Percentiles rank a stretch among this genome's conserved stretches.
Conservation (phyloP, 1,140 invertebrate species). For the Brachionus rubens region DNA sequence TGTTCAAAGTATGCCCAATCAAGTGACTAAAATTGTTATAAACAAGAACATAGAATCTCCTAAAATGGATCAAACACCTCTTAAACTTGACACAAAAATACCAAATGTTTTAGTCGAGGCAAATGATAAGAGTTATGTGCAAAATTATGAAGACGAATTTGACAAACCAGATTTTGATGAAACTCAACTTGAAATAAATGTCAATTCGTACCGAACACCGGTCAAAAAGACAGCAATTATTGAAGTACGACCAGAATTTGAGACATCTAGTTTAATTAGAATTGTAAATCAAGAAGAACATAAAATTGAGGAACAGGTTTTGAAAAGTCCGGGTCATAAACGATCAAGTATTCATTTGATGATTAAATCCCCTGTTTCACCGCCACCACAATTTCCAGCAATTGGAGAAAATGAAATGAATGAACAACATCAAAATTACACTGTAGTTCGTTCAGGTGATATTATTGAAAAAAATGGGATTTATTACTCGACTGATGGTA, state of each 20-base stretch:
- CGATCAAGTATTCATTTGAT: not conserved
- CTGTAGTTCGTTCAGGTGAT: constrained; percentile 30
- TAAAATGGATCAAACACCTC: constrained; percentile 1
- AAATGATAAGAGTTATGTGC: not conserved
- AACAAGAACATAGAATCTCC: constrained; percentile 17
- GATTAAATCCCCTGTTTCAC: constrained; percentile 32
- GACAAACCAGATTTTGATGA: not conserved
- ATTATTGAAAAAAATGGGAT: constrained; percentile 46
- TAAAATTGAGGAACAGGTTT: no score
- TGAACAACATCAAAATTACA: constrained; percentile 35
- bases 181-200: not conserved
- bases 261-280: constrained; percentile 7
- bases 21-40: constrained; percentile 30
- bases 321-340: not conserved
- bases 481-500: constrained; percentile 43
- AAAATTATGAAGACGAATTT: not conserved
- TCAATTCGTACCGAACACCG: constrained; percentile 4
- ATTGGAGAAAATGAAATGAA: constrained; percentile 22
- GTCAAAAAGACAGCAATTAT: not conserved
- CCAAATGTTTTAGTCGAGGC: constrained; percentile 10
- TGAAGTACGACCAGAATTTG: constrained; percentile 26
- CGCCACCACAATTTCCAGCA: constrained; percentile 43
- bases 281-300: constrained; percentile 22
- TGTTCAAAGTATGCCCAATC: constrained; percentile 30
- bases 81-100: not conserved